phyloP scores from a whole-genome alignment of 2,113 vertebrate genomes.

The Pachypanchax playfairii region DNA sequence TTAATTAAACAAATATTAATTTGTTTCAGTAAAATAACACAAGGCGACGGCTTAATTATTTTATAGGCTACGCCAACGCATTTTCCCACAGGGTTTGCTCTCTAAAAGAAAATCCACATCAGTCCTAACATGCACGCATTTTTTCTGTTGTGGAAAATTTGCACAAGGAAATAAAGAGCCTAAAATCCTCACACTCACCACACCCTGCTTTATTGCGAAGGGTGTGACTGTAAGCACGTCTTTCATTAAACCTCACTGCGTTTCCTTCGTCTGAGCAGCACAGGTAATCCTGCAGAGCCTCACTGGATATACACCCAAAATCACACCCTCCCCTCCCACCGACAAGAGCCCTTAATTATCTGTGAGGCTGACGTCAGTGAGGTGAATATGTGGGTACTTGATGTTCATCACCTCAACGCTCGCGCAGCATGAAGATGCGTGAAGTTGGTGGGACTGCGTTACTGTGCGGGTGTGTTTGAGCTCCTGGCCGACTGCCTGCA shows the following conservation, averaged over 20 bases:
- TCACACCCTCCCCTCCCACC: constrained; percentile 45
- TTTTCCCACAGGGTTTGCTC: not conserved
- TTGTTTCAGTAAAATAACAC: not conserved
- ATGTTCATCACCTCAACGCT: constrained; percentile 23
- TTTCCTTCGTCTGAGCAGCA: not conserved
- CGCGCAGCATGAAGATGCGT: not conserved
- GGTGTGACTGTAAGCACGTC: constrained; percentile 46
- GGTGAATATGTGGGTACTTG: constrained; percentile 70
- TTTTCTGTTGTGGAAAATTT: not conserved
- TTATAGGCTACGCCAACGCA: too few species aligned
- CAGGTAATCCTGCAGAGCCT: constrained; percentile 41
- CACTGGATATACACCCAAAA: not conserved
- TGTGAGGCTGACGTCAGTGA: constrained; percentile 76
- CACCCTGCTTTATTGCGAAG: constrained; percentile 42
- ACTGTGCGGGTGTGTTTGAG: not conserved
- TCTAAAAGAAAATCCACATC: not conserved
- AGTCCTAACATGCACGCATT: not conserved
- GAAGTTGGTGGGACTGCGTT: not conserved
- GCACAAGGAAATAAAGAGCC: not conserved
- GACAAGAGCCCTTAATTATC: constrained; percentile 73
- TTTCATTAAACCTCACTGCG: not conserved
- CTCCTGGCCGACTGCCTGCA: constrained; percentile 6
- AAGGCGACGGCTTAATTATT: not conserved
- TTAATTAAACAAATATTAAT: not conserved
- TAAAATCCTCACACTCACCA: constrained; percentile 11